Conservation (phyloP, 2,888 invertebrate species). For the Pherbina coryleti region DNA sequence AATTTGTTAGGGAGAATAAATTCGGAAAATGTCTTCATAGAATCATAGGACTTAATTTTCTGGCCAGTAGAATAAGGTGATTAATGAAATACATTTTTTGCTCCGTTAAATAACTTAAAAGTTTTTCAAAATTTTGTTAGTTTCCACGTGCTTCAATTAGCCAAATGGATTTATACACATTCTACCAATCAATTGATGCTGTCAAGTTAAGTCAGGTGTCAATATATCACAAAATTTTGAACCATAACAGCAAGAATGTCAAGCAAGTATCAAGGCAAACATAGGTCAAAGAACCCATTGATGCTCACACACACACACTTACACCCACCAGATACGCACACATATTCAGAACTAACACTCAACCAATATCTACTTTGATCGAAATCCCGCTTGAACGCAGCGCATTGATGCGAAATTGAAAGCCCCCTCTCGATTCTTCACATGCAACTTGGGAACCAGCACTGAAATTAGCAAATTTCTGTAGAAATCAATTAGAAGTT, state of each 20-base stretch:
- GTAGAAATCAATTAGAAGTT: conserved; percentile 26
- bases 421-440: not conserved
- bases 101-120: too few species aligned
- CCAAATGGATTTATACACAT: not conserved
- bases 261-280: not conserved
- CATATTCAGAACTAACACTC: not conserved
- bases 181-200: not conserved
- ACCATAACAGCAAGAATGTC: not conserved
- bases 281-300: not conserved
- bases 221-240: not conserved
- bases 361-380: not conserved
- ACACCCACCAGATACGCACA: not conserved
- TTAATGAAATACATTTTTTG: too few species aligned
- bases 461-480: conserved; percentile 20
- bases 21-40: not conserved
- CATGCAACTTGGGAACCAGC: not conserved
- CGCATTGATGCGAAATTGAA: not conserved
- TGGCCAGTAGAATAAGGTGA: too few species aligned
- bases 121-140: too few species aligned
- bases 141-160: not conserved
- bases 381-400: not conserved
- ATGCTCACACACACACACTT: not conserved
- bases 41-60: too few species aligned
- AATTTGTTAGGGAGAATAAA: not conserved
- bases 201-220: not conserved